Evolutionary conservation across 2,888 invertebrate genomes (phyloP).

Genomic region (Calameuta pallipes): DNA sequence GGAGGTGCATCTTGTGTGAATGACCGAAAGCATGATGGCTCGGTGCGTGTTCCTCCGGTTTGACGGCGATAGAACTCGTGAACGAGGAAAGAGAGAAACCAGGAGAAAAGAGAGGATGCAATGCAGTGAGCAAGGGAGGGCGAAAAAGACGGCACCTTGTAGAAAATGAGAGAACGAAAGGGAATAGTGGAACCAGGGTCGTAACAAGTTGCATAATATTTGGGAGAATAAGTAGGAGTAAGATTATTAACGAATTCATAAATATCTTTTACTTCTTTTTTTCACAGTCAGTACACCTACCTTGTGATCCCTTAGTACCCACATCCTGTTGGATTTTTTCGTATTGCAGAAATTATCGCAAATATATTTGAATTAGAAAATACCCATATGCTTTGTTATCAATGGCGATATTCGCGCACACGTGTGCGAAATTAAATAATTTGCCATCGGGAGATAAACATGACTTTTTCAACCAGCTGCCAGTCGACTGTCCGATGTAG

Average conservation of each 20-base stretch:
- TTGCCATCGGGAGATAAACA: not conserved
- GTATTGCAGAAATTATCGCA: not conserved
- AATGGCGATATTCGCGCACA: not conserved
- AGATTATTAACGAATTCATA: not conserved
- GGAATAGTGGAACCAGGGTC: conserved; percentile 3
- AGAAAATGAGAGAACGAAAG: conserved; percentile 2
- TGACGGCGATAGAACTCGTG: conserved; percentile 34
- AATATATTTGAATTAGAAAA: not conserved
- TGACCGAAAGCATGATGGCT: conserved; percentile 48
- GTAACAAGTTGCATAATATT: not conserved
- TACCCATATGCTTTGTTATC: not conserved
- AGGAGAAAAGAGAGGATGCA: conserved; percentile 8
- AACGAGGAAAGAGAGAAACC: conserved; percentile 28
- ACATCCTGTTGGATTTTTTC: not conserved
- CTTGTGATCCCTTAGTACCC: not conserved
- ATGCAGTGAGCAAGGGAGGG: conserved; percentile 1
- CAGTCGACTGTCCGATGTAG: not conserved
- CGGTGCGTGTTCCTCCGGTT: conserved; percentile 34
- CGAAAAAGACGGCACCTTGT: conserved; percentile 14
- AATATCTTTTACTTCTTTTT: not conserved
- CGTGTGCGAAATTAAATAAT: not conserved
- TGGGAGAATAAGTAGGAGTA: not conserved
- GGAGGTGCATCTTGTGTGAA: conserved; percentile 54
- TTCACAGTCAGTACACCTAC: not conserved
- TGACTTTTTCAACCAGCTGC: not conserved